Conservation (phyloP, 2,113 vertebrate species). For the Pluvialis apricaria region DNA sequence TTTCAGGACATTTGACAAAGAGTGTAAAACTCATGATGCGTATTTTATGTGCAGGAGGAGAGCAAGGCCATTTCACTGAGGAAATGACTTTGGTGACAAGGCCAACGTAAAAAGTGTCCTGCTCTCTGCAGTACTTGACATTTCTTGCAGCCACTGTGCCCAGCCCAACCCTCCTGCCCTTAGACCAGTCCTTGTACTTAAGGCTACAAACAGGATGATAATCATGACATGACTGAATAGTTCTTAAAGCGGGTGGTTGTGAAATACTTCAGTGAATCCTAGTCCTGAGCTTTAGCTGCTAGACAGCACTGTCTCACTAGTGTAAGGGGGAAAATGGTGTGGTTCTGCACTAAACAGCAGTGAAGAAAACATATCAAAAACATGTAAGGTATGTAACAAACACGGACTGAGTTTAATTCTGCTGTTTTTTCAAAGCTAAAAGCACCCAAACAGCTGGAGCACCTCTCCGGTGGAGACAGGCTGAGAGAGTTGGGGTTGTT, state of each 20-base stretch:
- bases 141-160: neutral
- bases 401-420: neutral
- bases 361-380: neutral
- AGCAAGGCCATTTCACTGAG: neutral
- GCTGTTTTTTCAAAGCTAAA: neutral
- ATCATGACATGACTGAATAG: accelerated
- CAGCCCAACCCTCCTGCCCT: neutral
- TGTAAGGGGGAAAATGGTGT: neutral
- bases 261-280: neutral
- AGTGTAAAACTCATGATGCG: neutral
- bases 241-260: neutral
- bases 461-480: neutral
- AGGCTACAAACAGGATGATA: neutral
- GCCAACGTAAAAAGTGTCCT: neutral
- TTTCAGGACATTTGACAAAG: neutral
- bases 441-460: neutral
- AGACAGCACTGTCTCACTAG: neutral
- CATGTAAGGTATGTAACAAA: neutral
- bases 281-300: neutral
- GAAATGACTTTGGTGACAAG: neutral
- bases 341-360: neutral
- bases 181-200: neutral
- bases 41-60: neutral
- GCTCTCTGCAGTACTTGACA: neutral
- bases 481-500: neutral